These are phyloP conservation scores for Meteorus sp. DNA, from an alignment of 1,140 invertebrate genomes.

Conservation along the genomic window DNA sequence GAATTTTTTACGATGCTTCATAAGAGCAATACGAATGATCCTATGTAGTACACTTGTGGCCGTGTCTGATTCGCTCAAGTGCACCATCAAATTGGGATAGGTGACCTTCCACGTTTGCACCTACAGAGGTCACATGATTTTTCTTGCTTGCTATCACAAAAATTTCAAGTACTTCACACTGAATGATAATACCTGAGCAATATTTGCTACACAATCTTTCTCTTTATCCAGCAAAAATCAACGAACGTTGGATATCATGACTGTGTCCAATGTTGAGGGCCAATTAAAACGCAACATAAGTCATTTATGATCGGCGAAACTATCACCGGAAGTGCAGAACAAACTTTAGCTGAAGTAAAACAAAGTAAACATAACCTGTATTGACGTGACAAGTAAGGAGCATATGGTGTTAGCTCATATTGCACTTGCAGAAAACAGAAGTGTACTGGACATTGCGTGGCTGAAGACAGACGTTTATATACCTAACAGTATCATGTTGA, in stretches of 20 bases:
- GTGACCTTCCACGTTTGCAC: slow-evolving; percentile 28
- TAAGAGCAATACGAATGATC: background rate
- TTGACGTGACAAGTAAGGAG: slow-evolving; percentile 2
- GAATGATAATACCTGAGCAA: no score
- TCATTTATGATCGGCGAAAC: background rate
- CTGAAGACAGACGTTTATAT: background rate
- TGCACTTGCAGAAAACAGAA: background rate
- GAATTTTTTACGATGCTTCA: slow-evolving; percentile 55
- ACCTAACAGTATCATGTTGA: background rate
- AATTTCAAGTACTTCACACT: no score
- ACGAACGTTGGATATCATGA: no score
- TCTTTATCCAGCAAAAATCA: background rate
- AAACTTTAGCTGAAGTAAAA: background rate
- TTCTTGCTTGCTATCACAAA: no score
- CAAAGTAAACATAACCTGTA: background rate
- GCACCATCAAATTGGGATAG: slow-evolving; percentile 16
- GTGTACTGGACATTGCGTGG: background rate
- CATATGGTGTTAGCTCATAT: slow-evolving; percentile 12
- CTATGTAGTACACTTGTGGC: slow-evolving; percentile 7
- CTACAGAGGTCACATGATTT: slow-evolving; percentile 20
- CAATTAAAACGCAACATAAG: background rate
- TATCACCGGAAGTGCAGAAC: background rate
- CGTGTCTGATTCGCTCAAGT: slow-evolving; percentile 30
- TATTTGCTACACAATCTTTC: no score
- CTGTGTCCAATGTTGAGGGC: background rate